phyloP scores from a whole-genome alignment of 1,140 invertebrate species.

The Lutraria rhynchaena region DNA sequence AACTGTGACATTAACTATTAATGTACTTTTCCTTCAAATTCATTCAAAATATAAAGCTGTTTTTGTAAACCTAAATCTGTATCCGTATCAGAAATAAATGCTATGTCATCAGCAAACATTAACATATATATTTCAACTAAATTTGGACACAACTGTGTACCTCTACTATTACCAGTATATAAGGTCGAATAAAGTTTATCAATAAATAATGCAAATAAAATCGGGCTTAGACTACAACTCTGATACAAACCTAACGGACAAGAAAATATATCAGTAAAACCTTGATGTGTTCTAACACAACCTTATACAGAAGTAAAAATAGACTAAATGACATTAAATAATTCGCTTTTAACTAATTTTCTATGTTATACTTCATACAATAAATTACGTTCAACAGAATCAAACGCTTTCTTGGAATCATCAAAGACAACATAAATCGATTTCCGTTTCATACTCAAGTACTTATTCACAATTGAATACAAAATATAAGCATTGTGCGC shows the following conservation, averaged over 20 bases:
- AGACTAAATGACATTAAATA: conserved; percentile 11
- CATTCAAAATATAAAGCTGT: conserved; percentile 15
- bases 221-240: conserved; percentile 28
- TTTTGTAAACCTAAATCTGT: conserved; percentile 35
- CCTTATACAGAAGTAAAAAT: conserved; percentile 41
- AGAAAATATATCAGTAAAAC: conserved; percentile 29
- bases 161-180: conserved; percentile 9
- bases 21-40: conserved; percentile 2
- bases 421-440: conserved; percentile 31
- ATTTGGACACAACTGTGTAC: conserved; percentile 24
- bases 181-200: conserved; percentile 36
- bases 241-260: conserved; percentile 41
- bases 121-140: conserved; percentile 30
- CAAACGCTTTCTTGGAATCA: conserved; percentile 52
- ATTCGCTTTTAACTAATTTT: conserved; percentile 19
- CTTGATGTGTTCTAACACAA: conserved; percentile 27
- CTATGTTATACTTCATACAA: conserved; percentile 22
- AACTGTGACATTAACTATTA: conserved; percentile 33
- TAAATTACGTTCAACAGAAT: conserved; percentile 28
- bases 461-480: conserved; percentile 38
- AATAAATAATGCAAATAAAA: conserved; percentile 48
- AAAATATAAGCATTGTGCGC: conserved; percentile 50
- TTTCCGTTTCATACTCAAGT: conserved; percentile 25
- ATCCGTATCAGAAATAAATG: conserved; percentile 40
- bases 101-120: conserved; percentile 51